These are phyloP conservation scores for Nudaria mundana DNA, from an alignment of 2,888 invertebrate species.

Conservation along the genomic window DNA sequence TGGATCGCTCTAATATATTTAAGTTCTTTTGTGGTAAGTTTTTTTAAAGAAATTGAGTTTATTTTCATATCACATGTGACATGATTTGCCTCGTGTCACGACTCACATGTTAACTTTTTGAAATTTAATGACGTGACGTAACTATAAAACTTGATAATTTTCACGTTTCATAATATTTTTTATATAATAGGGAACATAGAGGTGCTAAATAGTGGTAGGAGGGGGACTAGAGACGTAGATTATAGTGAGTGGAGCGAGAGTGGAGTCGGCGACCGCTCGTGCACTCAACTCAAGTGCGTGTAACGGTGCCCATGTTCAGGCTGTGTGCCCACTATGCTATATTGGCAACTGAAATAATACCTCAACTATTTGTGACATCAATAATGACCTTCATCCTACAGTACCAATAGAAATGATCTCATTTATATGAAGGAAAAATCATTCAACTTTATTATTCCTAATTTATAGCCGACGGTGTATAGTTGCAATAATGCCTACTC, in stretches of 20 bases:
- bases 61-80: slow-evolving; percentile 39
- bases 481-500: too few species aligned
- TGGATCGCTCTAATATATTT: slow-evolving; percentile 57
- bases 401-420: too few species aligned
- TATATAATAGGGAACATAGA: slow-evolving; percentile 7
- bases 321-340: slow-evolving; percentile 47
- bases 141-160: slow-evolving; percentile 6
- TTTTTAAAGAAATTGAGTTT: slow-evolving; percentile 40
- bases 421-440: background rate
- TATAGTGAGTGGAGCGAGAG: too few species aligned
- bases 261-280: slow-evolving; percentile 76
- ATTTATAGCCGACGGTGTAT: background rate
- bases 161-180: slow-evolving; percentile 1
- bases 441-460: too few species aligned
- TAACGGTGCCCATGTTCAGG: slow-evolving; percentile 65
- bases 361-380: slow-evolving; percentile 3
- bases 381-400: background rate
- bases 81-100: slow-evolving; percentile 47
- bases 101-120: slow-evolving; percentile 15
- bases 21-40: slow-evolving; percentile 51
- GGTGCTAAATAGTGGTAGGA: slow-evolving; percentile 16
- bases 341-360: slow-evolving; percentile 24
- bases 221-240: slow-evolving; percentile 40
- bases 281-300: slow-evolving; percentile 74
- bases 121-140: slow-evolving; percentile 14